Conservation (phyloP, 2,113 vertebrate species). For the Daubentonia madagascariensis region DNA sequence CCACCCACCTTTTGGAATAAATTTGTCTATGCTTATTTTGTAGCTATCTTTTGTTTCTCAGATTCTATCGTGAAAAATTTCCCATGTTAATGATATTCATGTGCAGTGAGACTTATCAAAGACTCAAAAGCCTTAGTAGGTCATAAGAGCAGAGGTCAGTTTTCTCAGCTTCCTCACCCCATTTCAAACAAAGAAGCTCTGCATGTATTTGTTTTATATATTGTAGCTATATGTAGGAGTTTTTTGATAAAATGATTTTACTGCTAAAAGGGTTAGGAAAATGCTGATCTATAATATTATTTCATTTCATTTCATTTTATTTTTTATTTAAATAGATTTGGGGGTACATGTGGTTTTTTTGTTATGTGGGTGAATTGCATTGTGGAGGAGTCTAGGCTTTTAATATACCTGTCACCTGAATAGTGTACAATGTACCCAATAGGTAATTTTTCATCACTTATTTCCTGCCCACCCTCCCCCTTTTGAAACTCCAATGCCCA, state of each 20-base stretch:
- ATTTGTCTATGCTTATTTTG: background rate
- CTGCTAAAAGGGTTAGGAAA: background rate
- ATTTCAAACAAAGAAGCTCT: background rate
- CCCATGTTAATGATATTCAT: background rate
- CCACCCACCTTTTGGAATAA: background rate
- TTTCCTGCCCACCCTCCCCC: too few relatives aligned
- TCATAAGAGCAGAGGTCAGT: background rate
- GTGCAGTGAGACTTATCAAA: background rate
- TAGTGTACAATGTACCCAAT: too few relatives aligned
- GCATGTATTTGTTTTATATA: background rate
- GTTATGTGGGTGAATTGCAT: too few relatives aligned
- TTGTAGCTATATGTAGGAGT: background rate
- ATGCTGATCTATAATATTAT: background rate
- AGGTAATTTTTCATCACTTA: too few relatives aligned
- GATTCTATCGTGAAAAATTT: background rate
- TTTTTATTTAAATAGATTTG: too few relatives aligned
- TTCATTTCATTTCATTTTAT: too few relatives aligned
- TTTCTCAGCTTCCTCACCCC: background rate
- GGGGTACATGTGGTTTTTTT: too few relatives aligned
- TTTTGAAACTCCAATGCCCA: too few relatives aligned
- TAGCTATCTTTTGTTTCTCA: background rate
- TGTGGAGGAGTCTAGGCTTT: too few relatives aligned
- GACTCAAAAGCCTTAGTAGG: background rate
- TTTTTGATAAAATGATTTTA: background rate
- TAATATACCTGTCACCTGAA: too few relatives aligned